These are phyloP conservation scores for Patella vulgata DNA, from an alignment of 1,140 invertebrate species.

Conservation along the genomic window DNA sequence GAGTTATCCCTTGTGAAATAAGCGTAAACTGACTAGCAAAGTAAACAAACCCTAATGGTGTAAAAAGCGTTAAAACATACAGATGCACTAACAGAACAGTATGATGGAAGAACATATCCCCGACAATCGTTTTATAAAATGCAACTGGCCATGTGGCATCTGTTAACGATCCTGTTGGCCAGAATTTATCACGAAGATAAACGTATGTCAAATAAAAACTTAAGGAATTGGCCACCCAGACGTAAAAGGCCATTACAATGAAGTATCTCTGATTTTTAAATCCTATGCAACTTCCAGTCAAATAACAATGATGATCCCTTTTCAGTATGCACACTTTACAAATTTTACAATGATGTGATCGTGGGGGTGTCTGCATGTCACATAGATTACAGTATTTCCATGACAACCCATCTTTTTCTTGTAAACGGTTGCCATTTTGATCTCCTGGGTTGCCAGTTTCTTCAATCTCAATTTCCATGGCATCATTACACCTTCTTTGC, in stretches of 20 bases:
- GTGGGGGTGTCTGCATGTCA: slow-evolving; percentile 38
- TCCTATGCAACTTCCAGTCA: slow-evolving; percentile 89
- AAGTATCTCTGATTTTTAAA: slow-evolving; percentile 91
- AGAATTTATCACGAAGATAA: slow-evolving; percentile 28
- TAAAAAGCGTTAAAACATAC: slow-evolving; percentile 32
- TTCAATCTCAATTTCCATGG: no score
- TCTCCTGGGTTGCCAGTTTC: no score
- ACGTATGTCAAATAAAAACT: slow-evolving; percentile 24
- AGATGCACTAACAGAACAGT: slow-evolving; percentile 36
- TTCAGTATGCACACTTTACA: slow-evolving; percentile 80
- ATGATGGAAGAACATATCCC: neutral
- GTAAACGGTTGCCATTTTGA: no score
- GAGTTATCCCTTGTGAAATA: slow-evolving; percentile 33
- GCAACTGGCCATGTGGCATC: slow-evolving; percentile 31
- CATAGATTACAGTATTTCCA: slow-evolving; percentile 51
- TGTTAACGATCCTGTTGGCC: slow-evolving; percentile 14
- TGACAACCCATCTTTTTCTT: neutral
- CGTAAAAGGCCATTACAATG: slow-evolving; percentile 81
- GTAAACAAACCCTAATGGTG: slow-evolving; percentile 31
- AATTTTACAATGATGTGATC: slow-evolving; percentile 50
- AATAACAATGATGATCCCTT: slow-evolving; percentile 94
- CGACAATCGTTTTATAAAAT: slow-evolving; percentile 18
- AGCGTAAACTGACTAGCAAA: slow-evolving; percentile 38
- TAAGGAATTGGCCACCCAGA: slow-evolving; percentile 13
- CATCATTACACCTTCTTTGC: no score